Evolutionary conservation across 2,888 invertebrate species (phyloP).

Genomic region (Agrenia bidenticulata): DNA sequence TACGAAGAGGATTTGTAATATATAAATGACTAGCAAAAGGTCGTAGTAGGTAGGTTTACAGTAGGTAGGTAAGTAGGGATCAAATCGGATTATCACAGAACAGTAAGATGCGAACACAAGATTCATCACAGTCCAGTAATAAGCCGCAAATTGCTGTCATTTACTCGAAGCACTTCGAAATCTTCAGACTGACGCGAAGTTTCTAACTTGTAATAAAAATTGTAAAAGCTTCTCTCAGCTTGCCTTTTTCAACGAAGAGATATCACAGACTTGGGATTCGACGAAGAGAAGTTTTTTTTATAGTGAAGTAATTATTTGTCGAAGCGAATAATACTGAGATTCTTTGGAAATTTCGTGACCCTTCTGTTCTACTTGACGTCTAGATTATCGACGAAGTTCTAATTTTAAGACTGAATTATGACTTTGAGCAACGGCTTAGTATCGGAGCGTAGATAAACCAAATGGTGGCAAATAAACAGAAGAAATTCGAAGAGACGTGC

Average conservation of each 20-base stretch:
- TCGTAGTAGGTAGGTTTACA: slow-evolving; percentile 17
- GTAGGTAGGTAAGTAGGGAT: slow-evolving; percentile 30
- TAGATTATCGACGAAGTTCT: no score
- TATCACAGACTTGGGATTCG: no score
- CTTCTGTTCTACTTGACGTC: no score
- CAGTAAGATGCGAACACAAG: slow-evolving; percentile 52
- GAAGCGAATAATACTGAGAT: no score
- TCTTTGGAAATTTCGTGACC: no score
- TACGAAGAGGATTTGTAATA: slow-evolving; percentile 5
- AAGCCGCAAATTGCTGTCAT: slow-evolving; percentile 49
- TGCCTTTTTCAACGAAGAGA: no score
- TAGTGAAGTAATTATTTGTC: no score
- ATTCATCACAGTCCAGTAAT: slow-evolving; percentile 52
- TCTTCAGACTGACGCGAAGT: slow-evolving; percentile 1
- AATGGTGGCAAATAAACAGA: slow-evolving; percentile 24
- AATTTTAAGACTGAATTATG: background rate
- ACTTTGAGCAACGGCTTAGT: slow-evolving; percentile 40
- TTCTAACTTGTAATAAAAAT: background rate
- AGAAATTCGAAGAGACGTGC: slow-evolving; percentile 26
- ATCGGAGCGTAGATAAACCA: slow-evolving; percentile 48
- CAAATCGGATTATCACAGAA: slow-evolving; percentile 49
- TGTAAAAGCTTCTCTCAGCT: no score
- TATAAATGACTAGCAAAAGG: slow-evolving; percentile 20
- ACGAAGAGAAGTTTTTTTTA: no score
- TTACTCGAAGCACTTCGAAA: slow-evolving; percentile 1